Percentiles rank a stretch among this genome's conserved stretches.
These are phyloP conservation scores for Mythimna vitellina DNA, from an alignment of 2,888 invertebrate genomes.

Conservation along the genomic window DNA sequence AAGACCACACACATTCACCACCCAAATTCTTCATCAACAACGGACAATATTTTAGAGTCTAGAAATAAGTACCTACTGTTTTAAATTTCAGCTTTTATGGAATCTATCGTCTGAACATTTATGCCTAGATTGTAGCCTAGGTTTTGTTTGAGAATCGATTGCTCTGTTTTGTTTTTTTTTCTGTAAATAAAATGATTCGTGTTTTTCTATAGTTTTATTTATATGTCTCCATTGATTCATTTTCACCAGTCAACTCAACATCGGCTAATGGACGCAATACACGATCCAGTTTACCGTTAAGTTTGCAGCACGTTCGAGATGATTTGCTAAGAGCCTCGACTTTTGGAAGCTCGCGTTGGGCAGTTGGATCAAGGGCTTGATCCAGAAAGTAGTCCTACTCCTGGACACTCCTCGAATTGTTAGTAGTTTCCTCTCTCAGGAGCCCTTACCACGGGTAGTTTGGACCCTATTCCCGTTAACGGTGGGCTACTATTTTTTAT, in stretches of 20 bases:
- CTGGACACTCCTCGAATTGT: too few species aligned
- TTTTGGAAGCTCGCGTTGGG: too few species aligned
- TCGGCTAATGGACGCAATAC: not conserved
- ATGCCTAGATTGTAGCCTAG: too few species aligned
- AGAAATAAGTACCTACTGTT: not conserved
- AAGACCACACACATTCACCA: constrained; percentile 28
- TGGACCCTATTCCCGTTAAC: too few species aligned
- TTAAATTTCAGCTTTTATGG: not conserved
- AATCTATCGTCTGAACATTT: not conserved
- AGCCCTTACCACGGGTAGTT: too few species aligned
- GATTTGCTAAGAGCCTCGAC: too few species aligned
- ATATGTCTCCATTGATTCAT: not conserved
- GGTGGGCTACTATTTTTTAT: too few species aligned
- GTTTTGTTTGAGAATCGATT: not conserved
- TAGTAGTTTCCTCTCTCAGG: too few species aligned
- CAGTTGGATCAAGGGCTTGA: too few species aligned
- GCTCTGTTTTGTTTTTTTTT: not conserved
- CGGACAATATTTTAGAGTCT: constrained; percentile 33
- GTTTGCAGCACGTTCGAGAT: too few species aligned
- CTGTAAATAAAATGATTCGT: not conserved
- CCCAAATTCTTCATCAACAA: constrained; percentile 18
- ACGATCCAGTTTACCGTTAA: too few species aligned
- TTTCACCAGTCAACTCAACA: not conserved
- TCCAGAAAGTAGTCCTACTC: too few species aligned
- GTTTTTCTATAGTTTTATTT: not conserved